Conservation (phyloP, 2,888 invertebrate genomes). For the Noctuana brunneofusca region DNA sequence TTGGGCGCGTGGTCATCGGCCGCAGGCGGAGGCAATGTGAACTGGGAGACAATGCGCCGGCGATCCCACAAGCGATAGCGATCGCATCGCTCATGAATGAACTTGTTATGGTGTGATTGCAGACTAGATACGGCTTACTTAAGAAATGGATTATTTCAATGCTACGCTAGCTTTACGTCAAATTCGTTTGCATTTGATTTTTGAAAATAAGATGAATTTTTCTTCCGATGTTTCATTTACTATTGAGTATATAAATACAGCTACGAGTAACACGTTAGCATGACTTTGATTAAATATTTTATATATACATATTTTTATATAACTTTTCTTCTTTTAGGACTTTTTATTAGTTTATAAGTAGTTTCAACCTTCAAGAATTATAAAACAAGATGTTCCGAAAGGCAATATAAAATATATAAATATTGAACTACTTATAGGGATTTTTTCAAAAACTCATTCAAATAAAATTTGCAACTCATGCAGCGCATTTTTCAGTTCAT, state of each 20-base stretch:
- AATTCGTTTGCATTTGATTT: not conserved
- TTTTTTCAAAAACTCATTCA: not conserved
- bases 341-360: too few relatives aligned
- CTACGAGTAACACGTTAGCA: too few relatives aligned
- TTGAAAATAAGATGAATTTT: not conserved
- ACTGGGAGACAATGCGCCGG: conserved; percentile 51
- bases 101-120: conserved; percentile 52
- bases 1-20: conserved; percentile 48
- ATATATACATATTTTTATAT: too few relatives aligned
- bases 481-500: conserved; percentile 1
- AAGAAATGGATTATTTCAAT: conserved; percentile 54
- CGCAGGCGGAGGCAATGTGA: conserved; percentile 46
- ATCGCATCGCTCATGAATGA: conserved; percentile 56
- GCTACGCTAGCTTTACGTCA: conserved; percentile 43
- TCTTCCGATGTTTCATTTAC: not conserved
- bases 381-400: too few relatives aligned
- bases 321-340: too few relatives aligned
- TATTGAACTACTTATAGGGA: not conserved
- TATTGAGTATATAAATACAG: too few relatives aligned
- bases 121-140: conserved; percentile 50
- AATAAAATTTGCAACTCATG: conserved; percentile 5
- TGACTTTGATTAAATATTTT: too few relatives aligned
- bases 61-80: conserved; percentile 55
- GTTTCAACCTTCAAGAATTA: too few relatives aligned
- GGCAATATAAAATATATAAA: too few relatives aligned